Conservation (phyloP, 2,888 invertebrate genomes). For the Volucella inflata region DNA sequence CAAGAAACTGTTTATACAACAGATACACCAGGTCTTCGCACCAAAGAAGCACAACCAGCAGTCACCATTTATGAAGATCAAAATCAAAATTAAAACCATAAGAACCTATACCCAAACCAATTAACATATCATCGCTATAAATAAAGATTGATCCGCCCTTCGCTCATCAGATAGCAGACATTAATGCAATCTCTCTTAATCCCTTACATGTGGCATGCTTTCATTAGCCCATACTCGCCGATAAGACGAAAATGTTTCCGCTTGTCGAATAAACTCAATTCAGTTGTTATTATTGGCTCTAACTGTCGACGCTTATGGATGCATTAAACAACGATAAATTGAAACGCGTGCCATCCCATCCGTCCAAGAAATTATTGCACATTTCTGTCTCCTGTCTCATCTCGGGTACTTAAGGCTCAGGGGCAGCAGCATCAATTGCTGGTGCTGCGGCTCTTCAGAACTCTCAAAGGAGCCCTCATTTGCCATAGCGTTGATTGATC, state of each 20-base stretch:
- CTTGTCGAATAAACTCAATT: constrained; percentile 16
- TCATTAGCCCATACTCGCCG: not conserved
- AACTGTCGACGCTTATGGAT: constrained; percentile 17
- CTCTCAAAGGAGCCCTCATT: constrained; percentile 49
- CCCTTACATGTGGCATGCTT: constrained; percentile 9
- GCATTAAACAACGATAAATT: constrained; percentile 55
- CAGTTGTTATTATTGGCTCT: constrained; percentile 42
- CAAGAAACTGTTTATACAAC: too few species aligned
- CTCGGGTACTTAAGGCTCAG: not conserved
- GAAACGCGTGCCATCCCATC: constrained; percentile 67
- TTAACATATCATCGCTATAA: too few species aligned
- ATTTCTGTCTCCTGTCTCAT: constrained; percentile 39
- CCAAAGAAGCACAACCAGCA: too few species aligned
- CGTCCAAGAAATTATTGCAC: constrained; percentile 55
- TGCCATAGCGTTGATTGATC: constrained; percentile 63
- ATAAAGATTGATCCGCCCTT: too few species aligned
- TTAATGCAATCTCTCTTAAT: not conserved
- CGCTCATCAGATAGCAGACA: too few species aligned
- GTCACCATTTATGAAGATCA: too few species aligned
- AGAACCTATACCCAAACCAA: too few species aligned
- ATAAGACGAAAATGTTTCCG: constrained; percentile 40
- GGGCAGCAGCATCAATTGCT: constrained; percentile 6
- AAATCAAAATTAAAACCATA: too few species aligned
- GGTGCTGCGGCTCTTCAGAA: constrained; percentile 30
- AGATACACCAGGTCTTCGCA: too few species aligned